Conservation (phyloP, 2,797 vertebrate genomes). For the Nothura maculosa region DNA sequence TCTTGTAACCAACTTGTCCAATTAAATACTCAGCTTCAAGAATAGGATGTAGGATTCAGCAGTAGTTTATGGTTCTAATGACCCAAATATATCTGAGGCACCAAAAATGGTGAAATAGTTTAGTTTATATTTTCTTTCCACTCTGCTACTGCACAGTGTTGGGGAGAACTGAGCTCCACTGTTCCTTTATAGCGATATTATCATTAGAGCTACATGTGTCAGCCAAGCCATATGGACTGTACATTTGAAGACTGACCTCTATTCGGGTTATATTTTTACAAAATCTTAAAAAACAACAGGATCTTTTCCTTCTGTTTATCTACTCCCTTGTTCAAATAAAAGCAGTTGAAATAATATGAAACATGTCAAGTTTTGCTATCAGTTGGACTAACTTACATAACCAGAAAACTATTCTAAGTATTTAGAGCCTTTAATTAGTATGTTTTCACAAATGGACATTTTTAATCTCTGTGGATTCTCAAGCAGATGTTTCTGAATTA, state of each 20-base stretch:
- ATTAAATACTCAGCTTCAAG: not conserved
- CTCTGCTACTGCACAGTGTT: slow-evolving; percentile 48
- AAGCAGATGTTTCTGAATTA: slow-evolving; percentile 80
- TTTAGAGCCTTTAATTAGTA: slow-evolving; percentile 78
- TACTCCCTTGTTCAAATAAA: slow-evolving; percentile 69
- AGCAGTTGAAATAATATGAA: slow-evolving; percentile 77
- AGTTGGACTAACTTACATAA: slow-evolving; percentile 72
- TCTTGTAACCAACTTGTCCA: not conserved
- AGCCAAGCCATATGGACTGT: slow-evolving; percentile 44
- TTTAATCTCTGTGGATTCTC: slow-evolving; percentile 75
- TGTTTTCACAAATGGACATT: slow-evolving; percentile 74
- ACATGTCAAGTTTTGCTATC: slow-evolving; percentile 72
- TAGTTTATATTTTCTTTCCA: slow-evolving; percentile 47
- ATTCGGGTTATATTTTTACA: slow-evolving; percentile 56
- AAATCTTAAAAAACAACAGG: slow-evolving; percentile 56
- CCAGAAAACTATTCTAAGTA: slow-evolving; percentile 76
- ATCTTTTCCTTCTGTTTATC: slow-evolving; percentile 67
- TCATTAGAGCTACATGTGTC: slow-evolving; percentile 60
- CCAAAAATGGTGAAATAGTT: slow-evolving; percentile 23
- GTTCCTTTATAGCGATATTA: slow-evolving; percentile 48
- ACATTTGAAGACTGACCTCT: slow-evolving; percentile 59
- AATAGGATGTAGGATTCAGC: not conserved
- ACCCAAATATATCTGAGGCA: not conserved
- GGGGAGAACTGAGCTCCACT: slow-evolving; percentile 24
- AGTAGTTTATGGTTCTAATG: not conserved